These are phyloP conservation scores for Drosophila stalkeri DNA, from an alignment of 2,888 invertebrate genomes.

Conservation along the genomic window DNA sequence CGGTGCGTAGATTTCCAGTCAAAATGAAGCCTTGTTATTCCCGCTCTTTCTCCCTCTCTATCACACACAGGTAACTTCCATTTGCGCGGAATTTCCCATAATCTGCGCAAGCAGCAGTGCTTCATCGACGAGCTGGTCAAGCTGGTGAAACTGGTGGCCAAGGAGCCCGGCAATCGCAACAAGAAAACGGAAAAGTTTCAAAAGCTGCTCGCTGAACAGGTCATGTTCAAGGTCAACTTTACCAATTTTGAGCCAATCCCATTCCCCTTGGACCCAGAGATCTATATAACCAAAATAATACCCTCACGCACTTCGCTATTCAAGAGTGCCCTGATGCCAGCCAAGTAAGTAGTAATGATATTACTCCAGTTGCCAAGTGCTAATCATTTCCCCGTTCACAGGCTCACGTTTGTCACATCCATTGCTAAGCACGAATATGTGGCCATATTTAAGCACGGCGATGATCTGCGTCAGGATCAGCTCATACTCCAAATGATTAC, in stretches of 20 bases:
- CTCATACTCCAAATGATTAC: conserved; percentile 98
- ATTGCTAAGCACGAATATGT: conserved; percentile 91
- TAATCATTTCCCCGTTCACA: conserved; percentile 59
- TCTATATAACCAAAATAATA: conserved; percentile 94
- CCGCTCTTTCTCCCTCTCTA: not conserved
- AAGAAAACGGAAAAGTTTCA: conserved; percentile 96
- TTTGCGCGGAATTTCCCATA: conserved; percentile 90
- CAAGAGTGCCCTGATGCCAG: conserved; percentile 98
- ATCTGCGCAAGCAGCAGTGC: conserved; percentile 93
- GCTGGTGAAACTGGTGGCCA: conserved; percentile 93
- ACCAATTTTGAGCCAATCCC: conserved; percentile 96
- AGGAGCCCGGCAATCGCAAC: conserved; percentile 96
- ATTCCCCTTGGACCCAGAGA: conserved; percentile 96
- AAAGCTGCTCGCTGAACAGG: conserved; percentile 92
- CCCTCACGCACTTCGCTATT: conserved; percentile 96
- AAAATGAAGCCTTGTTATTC: not conserved
- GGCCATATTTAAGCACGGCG: conserved; percentile 98
- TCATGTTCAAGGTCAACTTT: conserved; percentile 94
- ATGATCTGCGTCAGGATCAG: conserved; percentile 98
- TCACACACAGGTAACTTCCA: conserved; percentile 87
- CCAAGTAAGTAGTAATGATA: conserved; percentile 85
- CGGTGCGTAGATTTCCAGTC: conserved; percentile 84
- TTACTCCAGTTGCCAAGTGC: not conserved
- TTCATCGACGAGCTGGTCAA: conserved; percentile 96
- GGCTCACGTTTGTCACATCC: conserved; percentile 93